phyloP scores from a whole-genome alignment of 1,140 invertebrate species.

The Drusus annulatus region DNA sequence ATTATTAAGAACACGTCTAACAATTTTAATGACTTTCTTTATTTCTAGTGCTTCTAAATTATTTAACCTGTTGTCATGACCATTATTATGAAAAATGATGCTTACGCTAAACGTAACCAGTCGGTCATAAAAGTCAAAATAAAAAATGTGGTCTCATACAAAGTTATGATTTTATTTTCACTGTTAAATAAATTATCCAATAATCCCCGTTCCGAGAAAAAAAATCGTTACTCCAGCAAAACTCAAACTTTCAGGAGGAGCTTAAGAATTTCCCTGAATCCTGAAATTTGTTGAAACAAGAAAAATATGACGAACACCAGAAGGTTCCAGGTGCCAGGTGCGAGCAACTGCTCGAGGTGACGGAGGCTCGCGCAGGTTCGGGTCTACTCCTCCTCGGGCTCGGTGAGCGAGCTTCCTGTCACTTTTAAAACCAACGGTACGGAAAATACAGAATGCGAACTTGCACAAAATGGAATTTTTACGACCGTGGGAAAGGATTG shows the following conservation, averaged over 20 bases:
- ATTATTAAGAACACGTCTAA: no score
- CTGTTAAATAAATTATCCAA: no score
- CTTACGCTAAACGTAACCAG: no score
- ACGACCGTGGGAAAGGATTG: no score
- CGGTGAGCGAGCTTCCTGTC: not conserved
- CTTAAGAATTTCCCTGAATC: constrained; percentile 18
- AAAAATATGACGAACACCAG: constrained; percentile 52
- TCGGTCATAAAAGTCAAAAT: no score
- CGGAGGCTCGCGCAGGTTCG: not conserved
- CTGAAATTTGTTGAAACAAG: constrained; percentile 46
- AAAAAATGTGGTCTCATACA: no score
- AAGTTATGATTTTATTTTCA: no score
- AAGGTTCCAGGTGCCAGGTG: constrained; percentile 42
- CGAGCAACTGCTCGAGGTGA: constrained; percentile 46
- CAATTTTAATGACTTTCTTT: no score
- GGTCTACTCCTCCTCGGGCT: no score
- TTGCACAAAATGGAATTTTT: not conserved
- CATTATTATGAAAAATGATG: no score
- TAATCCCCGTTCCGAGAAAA: not conserved
- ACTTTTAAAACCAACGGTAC: not conserved
- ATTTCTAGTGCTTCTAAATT: no score
- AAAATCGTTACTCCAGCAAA: not conserved
- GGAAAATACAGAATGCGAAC: not conserved
- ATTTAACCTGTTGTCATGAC: no score
- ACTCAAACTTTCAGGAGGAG: constrained; percentile 6